These are phyloP conservation scores for Lacanobia oleracea DNA, from an alignment of 2,888 invertebrate genomes.

Conservation along the genomic window DNA sequence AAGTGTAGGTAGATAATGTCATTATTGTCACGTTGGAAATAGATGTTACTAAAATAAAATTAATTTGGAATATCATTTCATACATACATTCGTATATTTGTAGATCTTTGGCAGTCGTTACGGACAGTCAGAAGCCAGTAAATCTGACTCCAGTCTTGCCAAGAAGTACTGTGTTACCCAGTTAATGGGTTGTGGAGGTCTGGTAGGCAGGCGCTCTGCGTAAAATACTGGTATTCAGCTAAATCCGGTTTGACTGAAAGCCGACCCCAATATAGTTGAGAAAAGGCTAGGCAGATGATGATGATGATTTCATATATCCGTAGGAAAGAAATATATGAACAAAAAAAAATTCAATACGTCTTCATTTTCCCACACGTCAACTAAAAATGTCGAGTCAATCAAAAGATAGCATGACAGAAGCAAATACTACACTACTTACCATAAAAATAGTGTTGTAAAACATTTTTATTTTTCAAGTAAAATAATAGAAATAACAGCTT, in stretches of 20 bases:
- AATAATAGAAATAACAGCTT: slow-evolving; percentile 44
- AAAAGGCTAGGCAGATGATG: too few species aligned
- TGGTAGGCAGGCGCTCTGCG: too few species aligned
- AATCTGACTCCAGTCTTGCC: too few species aligned
- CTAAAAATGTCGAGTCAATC: slow-evolving; percentile 12
- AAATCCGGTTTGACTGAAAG: too few species aligned
- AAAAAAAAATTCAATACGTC: neutral
- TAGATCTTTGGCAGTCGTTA: too few species aligned
- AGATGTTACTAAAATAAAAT: neutral
- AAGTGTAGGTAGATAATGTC: neutral
- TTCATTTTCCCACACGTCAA: neutral
- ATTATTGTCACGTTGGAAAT: neutral
- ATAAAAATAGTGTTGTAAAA: slow-evolving; percentile 23
- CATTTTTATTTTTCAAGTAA: slow-evolving; percentile 47
- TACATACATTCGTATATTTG: too few species aligned
- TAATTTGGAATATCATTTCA: neutral
- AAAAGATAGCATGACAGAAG: slow-evolving; percentile 27
- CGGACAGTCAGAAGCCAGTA: too few species aligned
- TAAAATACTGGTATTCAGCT: too few species aligned
- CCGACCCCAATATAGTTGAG: too few species aligned
- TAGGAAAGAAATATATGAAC: neutral
- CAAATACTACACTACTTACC: slow-evolving; percentile 11
- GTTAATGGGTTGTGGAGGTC: too few species aligned
- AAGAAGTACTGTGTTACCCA: too few species aligned
- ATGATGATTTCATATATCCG: too few species aligned